Base-by-base conservation (phyloP, 1,140 invertebrate genomes). In the Papilio machaon region DNA sequence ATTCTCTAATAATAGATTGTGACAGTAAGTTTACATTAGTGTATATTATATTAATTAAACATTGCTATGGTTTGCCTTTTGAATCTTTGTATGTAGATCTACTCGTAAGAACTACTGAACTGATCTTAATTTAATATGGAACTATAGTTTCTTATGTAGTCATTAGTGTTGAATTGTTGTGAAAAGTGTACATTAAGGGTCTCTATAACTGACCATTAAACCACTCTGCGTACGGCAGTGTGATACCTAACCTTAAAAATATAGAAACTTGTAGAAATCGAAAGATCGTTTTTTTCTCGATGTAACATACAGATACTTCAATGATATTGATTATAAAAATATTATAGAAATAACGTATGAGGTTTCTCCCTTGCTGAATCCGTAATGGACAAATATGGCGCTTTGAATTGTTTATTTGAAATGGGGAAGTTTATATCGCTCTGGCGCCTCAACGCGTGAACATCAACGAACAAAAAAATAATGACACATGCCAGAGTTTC, bases 341-440 rank as follows among this genome's bases (percentile, higher is more conserved):
- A 70, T 64, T 13, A 64, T 64, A 64, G 9, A 17, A 58, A 58
- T n/a, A 58, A 58, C 54, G 54, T 8, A n/a, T 19, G 54, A 64
- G 23, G 58, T 30, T 64, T 64, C 60, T 70, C 30, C 64, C 64
- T 70, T 70, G 64, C 30, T 70, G 64, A 70, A 70, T 70, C 30
- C 64, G 30, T 70, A 70, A 70, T 70, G 64, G 30, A 15, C 38
- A 70, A 70, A 70, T 70, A 70, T 70, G 23, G 30, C 64, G 64
- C 64, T 30, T 70, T 70, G 64, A 38, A 64, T 64, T 64, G 64
- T 70, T 70, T 70, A 70, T 70, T 70, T 38, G 11, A 35, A 35
- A 70, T 13, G 30, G 64, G 64, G 30, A 35, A 70, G 23, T 70
- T 70, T 70, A 35, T 70, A 70, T 70, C 64, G 30, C 64, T 13